phyloP scores from a whole-genome alignment of 2,113 vertebrate genomes.

The Gulo gulo region DNA sequence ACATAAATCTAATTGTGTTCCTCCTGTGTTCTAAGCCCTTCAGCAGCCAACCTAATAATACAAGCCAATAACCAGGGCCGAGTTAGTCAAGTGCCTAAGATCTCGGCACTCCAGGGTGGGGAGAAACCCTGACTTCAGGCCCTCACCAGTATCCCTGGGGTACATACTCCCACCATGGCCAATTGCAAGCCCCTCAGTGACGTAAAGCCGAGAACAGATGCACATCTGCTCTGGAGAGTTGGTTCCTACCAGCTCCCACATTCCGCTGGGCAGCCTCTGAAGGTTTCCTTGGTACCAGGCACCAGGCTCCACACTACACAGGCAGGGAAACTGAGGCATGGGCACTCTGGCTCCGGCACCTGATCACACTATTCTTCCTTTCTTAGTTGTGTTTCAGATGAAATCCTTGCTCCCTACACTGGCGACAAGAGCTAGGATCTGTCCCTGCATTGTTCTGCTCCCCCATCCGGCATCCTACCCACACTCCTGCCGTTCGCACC shows the following conservation, averaged over 20 bases:
- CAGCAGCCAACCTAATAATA: not conserved
- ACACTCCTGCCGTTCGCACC: fast-evolving
- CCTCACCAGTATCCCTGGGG: fast-evolving
- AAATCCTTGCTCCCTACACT: not conserved
- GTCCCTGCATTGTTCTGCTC: not conserved
- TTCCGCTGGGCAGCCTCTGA: not conserved
- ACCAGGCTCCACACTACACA: not conserved
- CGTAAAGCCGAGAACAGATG: not conserved
- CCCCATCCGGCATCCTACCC: fast-evolving
- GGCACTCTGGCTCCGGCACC: not conserved
- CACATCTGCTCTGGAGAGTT: fast-evolving
- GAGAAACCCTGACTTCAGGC: not conserved
- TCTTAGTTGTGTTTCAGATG: not conserved
- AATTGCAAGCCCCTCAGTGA: not conserved
- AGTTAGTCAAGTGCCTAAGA: not conserved
- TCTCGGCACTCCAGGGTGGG: fast-evolving
- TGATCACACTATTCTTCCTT: no score
- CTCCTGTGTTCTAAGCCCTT: not conserved
- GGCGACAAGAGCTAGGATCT: not conserved
- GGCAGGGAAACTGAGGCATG: not conserved
- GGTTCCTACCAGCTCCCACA: not conserved
- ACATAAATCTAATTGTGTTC: not conserved
- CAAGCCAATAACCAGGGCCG: not conserved
- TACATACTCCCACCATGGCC: not conserved
- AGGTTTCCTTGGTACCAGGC: not conserved